A percentile compares a stretch with the other conserved stretches of the same genome.
phyloP scores from a whole-genome alignment of 2,888 invertebrate genomes.

The Nephrocerus scutellatus region DNA sequence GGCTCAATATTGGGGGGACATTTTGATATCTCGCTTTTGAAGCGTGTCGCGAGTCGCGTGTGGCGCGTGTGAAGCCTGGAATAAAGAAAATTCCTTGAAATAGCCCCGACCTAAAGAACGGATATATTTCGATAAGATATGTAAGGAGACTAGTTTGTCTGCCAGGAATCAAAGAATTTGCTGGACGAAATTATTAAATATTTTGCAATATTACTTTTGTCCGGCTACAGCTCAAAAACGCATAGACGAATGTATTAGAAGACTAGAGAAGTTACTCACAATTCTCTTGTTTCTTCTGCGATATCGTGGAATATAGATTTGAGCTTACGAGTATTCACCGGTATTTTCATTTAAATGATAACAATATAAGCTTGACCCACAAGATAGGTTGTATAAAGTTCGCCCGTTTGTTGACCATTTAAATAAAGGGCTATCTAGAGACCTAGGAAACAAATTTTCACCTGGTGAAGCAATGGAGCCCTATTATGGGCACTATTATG shows the following conservation, averaged over 20 bases:
- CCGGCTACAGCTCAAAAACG: too few relatives aligned
- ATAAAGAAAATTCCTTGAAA: too few relatives aligned
- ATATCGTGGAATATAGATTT: constrained; percentile 4
- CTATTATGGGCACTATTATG: constrained; percentile 25
- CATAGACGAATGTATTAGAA: constrained; percentile 6
- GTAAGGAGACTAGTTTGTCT: neutral
- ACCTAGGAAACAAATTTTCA: constrained; percentile 20
- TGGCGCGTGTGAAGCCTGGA: too few relatives aligned
- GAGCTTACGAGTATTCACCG: neutral
- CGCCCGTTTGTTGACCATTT: constrained; percentile 19
- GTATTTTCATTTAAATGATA: constrained; percentile 13
- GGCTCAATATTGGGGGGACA: too few relatives aligned
- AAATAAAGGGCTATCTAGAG: constrained; percentile 13
- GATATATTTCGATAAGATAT: constrained; percentile 1
- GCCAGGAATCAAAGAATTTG: too few relatives aligned
- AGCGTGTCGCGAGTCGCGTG: too few relatives aligned
- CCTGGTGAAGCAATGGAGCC: constrained; percentile 25
- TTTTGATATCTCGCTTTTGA: too few relatives aligned
- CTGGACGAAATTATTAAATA: constrained; percentile 1
- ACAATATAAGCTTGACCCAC: constrained; percentile 17
- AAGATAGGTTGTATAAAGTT: constrained; percentile 22
- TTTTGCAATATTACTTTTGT: too few relatives aligned
- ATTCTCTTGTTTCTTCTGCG: constrained; percentile 5
- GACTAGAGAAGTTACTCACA: constrained; percentile 2
- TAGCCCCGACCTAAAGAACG: too few relatives aligned